Base-by-base conservation (phyloP, 2,113 vertebrate species). In the Poeciliopsis turrubarensis region DNA sequence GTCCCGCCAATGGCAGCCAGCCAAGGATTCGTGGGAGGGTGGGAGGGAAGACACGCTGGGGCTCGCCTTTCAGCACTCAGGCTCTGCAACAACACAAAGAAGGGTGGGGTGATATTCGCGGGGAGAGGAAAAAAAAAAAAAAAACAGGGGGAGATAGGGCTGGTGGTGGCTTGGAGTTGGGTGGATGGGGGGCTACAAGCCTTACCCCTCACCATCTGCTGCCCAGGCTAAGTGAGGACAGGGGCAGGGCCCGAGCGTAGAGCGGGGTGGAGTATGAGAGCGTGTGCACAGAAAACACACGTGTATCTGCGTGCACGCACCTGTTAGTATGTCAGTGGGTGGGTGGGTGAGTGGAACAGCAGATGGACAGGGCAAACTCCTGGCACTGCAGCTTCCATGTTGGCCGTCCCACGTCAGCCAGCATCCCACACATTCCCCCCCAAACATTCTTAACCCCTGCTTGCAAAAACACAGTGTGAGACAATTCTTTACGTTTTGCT, bases 141-240 rank as follows among this genome's bases (percentile, higher is more conserved):
- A 65, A 62, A 68, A 73, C 54, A 57, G 31, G 85, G 87, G 85
- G 75, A 68, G 75, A 76, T 69, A 79, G 79, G 76, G 80, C 65
- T 87, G 86, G 82, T 89, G 83, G 88, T 89, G 83, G 89, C 84
- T 86, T 91, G 88, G 87, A 86, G 77, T 76, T 61, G 80, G 82
- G 88, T 66, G 51, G 25, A 57, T n/a, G 78, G 76, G 85, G 85
- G 89, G 80, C 15, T 70, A 64, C 88, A 91, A 91, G 92, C 94
- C 87, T 92, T 93, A 92, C 95, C 95, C 94, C 88, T 94, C 92
- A 92, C 95, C 95, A 96, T 96, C 96, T 97, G 96, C 93, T 95
- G 69, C 87, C 88, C 83, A 83, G 83, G 87, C 92, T 92, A 91
- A 93, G 89, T 91, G 88, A 75, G 93, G 91, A 92, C 84, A 89